Evolutionary conservation across 2,888 invertebrate genomes (phyloP).

Genomic region (Bruchidius siliquastri): DNA sequence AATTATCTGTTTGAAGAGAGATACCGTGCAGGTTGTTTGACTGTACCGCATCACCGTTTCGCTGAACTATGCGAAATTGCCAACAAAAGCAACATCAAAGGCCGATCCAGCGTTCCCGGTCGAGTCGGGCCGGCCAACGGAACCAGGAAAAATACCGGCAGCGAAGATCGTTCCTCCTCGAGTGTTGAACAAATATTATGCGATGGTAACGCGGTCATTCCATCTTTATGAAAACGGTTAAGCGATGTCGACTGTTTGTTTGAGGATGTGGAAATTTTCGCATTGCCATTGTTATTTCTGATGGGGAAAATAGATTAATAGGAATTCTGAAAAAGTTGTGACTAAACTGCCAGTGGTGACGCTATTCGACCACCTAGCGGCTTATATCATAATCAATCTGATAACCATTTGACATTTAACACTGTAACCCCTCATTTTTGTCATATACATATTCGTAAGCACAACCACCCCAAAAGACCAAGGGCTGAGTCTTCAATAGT

Average conservation of each 20-base stretch:
- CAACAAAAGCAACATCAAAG: not conserved
- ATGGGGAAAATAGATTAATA: not conserved
- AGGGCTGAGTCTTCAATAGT: too few species aligned
- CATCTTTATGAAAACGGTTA: constrained; percentile 4
- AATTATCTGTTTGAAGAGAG: too few species aligned
- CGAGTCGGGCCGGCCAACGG: not conserved
- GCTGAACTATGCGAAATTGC: not conserved
- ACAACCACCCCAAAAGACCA: too few species aligned
- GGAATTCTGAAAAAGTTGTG: too few species aligned
- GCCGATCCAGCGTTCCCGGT: not conserved
- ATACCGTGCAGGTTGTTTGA: not conserved
- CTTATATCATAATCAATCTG: too few species aligned
- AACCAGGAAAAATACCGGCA: not conserved
- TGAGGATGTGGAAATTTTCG: constrained; percentile 1
- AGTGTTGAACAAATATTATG: not conserved
- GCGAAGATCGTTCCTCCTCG: not conserved
- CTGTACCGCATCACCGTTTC: not conserved
- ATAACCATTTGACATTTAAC: too few species aligned
- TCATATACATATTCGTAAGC: too few species aligned
- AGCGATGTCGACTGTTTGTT: not conserved
- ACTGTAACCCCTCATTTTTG: too few species aligned
- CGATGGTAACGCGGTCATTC: not conserved
- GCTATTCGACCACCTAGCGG: too few species aligned
- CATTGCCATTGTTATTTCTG: not conserved
- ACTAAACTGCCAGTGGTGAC: too few species aligned